Percentiles rank a stretch among this genome's conserved stretches.
phyloP scores from a whole-genome alignment of 2,113 vertebrate genomes.

The Mastomys natalensis region DNA sequence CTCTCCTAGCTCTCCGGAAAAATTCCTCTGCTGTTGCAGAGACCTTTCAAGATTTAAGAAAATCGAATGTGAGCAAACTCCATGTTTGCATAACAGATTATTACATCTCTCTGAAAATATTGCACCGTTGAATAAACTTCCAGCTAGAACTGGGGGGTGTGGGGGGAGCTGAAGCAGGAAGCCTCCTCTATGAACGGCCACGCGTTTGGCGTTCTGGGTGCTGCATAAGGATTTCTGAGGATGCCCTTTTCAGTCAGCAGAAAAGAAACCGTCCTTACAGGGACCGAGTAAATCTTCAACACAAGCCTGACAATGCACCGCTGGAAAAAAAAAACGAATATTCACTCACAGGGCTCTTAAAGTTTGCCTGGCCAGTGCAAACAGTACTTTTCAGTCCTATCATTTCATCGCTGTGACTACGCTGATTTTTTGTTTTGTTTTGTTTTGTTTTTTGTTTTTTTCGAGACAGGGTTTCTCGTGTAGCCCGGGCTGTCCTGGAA shows the following conservation, averaged over 20 bases:
- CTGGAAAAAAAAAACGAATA: not conserved
- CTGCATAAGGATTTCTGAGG: not conserved
- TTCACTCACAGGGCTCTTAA: not conserved
- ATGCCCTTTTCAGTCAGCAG: not conserved
- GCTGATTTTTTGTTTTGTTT: not conserved
- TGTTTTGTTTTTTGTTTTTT: too few species aligned
- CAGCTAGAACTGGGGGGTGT: not conserved
- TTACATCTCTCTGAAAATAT: not conserved
- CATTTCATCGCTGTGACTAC: not conserved
- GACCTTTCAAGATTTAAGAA: not conserved
- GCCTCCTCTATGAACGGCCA: not conserved
- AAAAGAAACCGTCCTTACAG: not conserved
- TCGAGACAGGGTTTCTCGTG: too few species aligned
- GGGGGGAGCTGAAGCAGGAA: not conserved
- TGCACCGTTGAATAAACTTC: not conserved
- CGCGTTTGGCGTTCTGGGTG: not conserved
- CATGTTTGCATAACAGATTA: slow-evolving; percentile 15
- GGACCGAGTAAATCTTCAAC: slow-evolving; percentile 35
- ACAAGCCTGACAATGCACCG: not conserved
- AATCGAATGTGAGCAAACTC: slow-evolving; percentile 5
- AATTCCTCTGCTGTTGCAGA: not conserved
- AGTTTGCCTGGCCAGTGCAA: not conserved
- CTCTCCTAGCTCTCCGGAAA: not conserved
- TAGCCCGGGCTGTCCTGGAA: too few species aligned
- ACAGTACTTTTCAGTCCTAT: not conserved